phyloP scores from a whole-genome alignment of 2,797 vertebrate species.

The Morus bassanus region DNA sequence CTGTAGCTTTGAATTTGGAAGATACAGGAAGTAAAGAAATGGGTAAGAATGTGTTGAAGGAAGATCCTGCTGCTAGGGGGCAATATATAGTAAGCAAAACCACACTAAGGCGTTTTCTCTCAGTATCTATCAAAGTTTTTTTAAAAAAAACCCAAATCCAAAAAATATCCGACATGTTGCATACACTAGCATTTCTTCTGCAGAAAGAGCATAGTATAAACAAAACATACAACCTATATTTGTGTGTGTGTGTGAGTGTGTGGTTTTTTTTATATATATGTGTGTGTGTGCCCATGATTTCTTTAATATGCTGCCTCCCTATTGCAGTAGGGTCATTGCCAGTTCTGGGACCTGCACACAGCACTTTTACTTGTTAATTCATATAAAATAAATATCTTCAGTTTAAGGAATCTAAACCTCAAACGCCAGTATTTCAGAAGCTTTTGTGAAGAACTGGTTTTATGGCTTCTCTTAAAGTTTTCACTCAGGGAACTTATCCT shows the following conservation, averaged over 20 bases:
- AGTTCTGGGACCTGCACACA: not conserved
- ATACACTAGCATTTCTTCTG: not conserved
- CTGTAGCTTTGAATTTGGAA: not conserved
- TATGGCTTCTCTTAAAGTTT: not conserved
- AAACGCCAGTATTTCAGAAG: not conserved
- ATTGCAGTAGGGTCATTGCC: fast-evolving
- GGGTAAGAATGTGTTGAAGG: not conserved
- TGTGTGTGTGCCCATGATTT: not conserved
- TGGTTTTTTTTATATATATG: not conserved
- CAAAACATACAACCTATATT: not conserved
- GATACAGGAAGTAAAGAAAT: fast-evolving
- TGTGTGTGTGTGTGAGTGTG: fast-evolving
- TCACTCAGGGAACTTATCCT: fast-evolving
- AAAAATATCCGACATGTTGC: not conserved
- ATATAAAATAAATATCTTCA: not conserved
- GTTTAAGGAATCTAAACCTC: not conserved
- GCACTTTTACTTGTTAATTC: not conserved
- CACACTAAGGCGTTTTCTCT: not conserved
- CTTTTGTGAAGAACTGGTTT: not conserved
- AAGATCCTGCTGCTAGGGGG: constrained; percentile 56
- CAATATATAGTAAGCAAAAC: constrained; percentile 41
- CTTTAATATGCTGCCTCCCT: not conserved
- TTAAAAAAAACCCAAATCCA: not conserved
- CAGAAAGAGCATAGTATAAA: not conserved
- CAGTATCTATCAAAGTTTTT: not conserved